These are phyloP conservation scores for Nemoura dubitans DNA, from an alignment of 2,888 invertebrate genomes.

Conservation along the genomic window DNA sequence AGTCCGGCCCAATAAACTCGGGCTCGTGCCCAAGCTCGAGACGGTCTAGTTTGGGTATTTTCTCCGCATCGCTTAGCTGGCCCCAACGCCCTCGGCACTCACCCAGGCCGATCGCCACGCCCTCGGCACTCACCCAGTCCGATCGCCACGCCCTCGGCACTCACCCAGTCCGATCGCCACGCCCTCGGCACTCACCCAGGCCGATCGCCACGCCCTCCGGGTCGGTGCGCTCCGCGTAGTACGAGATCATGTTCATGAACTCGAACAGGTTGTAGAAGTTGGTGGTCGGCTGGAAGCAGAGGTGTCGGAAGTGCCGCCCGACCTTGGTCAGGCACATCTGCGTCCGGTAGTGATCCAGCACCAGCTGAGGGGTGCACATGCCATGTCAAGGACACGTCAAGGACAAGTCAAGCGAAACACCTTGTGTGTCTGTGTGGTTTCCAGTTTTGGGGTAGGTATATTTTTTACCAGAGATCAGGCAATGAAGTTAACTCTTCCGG, in stretches of 20 bases:
- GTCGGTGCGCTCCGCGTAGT: constrained; percentile 70
- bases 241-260: constrained; percentile 83
- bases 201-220: constrained; percentile 7
- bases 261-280: constrained; percentile 86
- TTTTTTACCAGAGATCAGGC: too few species aligned
- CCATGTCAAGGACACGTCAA: too few species aligned
- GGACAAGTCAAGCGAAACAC: too few species aligned
- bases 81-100: constrained; percentile 55
- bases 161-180: constrained; percentile 58
- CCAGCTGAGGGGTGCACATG: constrained; percentile 67
- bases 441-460: too few species aligned
- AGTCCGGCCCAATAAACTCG: too few species aligned
- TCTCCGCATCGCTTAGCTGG: too few species aligned
- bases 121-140: constrained; percentile 60
- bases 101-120: constrained; percentile 55
- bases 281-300: constrained; percentile 76
- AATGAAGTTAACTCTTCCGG: too few species aligned
- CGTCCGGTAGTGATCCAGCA: constrained; percentile 77
- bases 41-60: too few species aligned
- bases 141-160: constrained; percentile 17
- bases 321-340: constrained; percentile 75
- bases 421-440: too few species aligned
- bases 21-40: too few species aligned
- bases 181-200: constrained; percentile 58
- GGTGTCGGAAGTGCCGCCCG: constrained; percentile 70